phyloP scores from a whole-genome alignment of 53 echinoderm and acorn worm species.

The Actinopyga echinites region DNA sequence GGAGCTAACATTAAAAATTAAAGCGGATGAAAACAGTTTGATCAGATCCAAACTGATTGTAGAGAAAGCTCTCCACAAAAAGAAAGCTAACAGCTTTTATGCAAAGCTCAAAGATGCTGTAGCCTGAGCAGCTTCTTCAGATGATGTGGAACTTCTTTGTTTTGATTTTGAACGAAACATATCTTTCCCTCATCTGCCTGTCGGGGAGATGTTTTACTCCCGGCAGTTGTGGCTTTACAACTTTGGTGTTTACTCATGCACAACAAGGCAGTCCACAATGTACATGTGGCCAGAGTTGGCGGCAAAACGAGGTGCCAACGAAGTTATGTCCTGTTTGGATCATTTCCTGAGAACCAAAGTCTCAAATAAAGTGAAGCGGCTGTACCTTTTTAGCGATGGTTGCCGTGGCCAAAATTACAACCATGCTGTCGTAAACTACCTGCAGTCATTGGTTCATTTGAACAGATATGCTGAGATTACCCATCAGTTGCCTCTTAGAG shows the following conservation, averaged over 20 bases:
- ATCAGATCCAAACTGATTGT: not conserved
- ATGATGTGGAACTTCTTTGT: not conserved
- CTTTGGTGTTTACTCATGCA: slow-evolving; percentile 12
- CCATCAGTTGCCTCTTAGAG: slow-evolving; percentile 12
- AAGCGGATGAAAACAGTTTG: not conserved
- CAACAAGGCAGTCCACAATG: slow-evolving; percentile 7
- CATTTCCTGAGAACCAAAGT: not conserved
- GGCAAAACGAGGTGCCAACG: slow-evolving; percentile 5
- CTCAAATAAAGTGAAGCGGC: not conserved
- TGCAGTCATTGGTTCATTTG: not conserved
- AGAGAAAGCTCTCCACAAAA: not conserved
- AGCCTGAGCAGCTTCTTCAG: not conserved
- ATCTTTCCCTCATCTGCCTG: slow-evolving; percentile 40
- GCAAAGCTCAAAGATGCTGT: not conserved
- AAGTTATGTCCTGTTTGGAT: not conserved
- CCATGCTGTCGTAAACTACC: slow-evolving; percentile 23
- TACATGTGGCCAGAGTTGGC: slow-evolving; percentile 34
- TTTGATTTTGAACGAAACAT: slow-evolving; percentile 34
- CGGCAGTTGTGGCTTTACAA: slow-evolving; percentile 42
- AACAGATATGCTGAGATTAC: too few species aligned
- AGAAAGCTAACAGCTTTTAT: slow-evolving; percentile 17
- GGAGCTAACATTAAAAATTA: slow-evolving; percentile 14
- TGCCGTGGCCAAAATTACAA: slow-evolving; percentile 41
- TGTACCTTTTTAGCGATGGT: slow-evolving; percentile 19
- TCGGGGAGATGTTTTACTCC: slow-evolving; percentile 37